phyloP scores from a whole-genome alignment of 2,888 invertebrate genomes.

The Leucophora obtusa region DNA sequence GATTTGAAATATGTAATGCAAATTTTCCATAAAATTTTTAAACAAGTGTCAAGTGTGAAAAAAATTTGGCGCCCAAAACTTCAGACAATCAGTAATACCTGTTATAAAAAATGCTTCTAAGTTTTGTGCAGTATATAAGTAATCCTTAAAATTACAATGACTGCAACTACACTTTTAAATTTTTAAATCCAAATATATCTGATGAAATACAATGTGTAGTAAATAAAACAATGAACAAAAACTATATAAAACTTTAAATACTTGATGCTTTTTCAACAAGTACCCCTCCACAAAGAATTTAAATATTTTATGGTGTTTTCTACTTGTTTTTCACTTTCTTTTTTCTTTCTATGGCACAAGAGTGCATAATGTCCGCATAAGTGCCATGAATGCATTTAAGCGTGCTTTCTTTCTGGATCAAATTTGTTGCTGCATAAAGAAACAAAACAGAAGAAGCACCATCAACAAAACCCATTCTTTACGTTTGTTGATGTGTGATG shows the following conservation, averaged over 20 bases:
- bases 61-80: too few relatives aligned
- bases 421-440: not conserved
- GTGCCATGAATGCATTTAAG: conserved; percentile 56
- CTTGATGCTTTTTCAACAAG: not conserved
- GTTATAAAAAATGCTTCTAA: too few relatives aligned
- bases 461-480: not conserved
- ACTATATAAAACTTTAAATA: not conserved
- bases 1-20: too few relatives aligned
- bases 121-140: too few relatives aligned
- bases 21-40: too few relatives aligned
- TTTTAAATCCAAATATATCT: too few relatives aligned
- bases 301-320: conserved; percentile 1
- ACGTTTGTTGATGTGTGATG: conserved; percentile 51
- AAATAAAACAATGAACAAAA: too few relatives aligned
- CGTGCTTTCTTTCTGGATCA: not conserved
- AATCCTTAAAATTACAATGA: too few relatives aligned
- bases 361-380: conserved; percentile 58
- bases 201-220: too few relatives aligned
- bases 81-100: too few relatives aligned
- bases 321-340: conserved; percentile 45
- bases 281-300: not conserved
- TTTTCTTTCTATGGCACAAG: conserved; percentile 22
- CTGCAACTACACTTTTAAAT: too few relatives aligned
- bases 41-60: too few relatives aligned
- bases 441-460: not conserved